Evolutionary conservation across 2,113 vertebrate species (phyloP), one percentile per base, ranked within the genome.

Genomic region (Nannobrachium achirus): DNA sequence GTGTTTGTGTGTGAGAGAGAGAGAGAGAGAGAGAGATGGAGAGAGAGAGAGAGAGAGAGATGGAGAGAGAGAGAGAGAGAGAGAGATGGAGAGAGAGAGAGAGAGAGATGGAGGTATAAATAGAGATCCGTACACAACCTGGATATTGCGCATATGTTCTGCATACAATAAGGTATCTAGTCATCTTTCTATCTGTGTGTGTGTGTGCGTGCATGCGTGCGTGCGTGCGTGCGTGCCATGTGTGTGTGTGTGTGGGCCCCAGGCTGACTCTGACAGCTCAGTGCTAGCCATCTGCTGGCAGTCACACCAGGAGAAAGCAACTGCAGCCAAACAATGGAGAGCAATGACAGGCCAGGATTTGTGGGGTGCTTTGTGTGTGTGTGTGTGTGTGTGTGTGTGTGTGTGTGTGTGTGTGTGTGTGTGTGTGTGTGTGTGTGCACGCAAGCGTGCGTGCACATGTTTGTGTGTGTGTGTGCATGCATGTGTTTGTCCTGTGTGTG

Each of bases 201-300:
- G 60, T 57, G 25, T 40, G 55, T 25, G 49, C 83, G 25, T 14
- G 53, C 14, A 11, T 63, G 42, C 8, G 44, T 20, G 13, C 7
- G 0, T 39, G 73, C 84, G 67, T 66, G 66, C 67, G 71, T 58
- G 73, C 76, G 69, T 73, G 56, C 71, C 50, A 52, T 65, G 44
- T 53, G 56, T 61, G 73, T 7, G 39, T 88, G 85, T 81, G 86
- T 88, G 87, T 79, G 87, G 86, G 90, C 90, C 91, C 82, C 82
- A 85, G 89, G 89, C 88, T 78, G 78, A 82, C 83, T 87, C 80
- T 86, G 82, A 89, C 89, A 89, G 88, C 89, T 88, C 91, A 87
- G 80, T 88, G 88, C 89, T 89, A 86, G 86, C 92, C 92, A 93
- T 93, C 91, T 93, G 92, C 89, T 93, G 90, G 90, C 88, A 91